Percentiles rank a stretch among this genome's conserved stretches.
Conservation (phyloP, 2,888 invertebrate species). For the Orthosia gracilis region DNA sequence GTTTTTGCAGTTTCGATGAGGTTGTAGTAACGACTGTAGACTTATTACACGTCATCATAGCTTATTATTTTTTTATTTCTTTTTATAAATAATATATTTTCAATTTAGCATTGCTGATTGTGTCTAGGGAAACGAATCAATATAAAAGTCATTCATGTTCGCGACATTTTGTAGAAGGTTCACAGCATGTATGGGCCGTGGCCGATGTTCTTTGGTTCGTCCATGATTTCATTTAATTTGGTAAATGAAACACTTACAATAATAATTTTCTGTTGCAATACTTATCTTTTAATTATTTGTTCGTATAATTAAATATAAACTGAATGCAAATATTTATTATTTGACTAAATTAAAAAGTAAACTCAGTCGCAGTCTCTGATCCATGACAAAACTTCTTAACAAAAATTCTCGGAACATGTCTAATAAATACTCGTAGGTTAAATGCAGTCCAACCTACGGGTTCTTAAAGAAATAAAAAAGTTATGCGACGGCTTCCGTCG, state of each 20-base stretch:
- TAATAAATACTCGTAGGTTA: constrained; percentile 27
- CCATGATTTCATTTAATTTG: background rate
- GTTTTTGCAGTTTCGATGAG: no score
- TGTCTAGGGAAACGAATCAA: no score
- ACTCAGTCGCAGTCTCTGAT: background rate
- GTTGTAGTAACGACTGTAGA: no score
- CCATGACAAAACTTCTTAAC: background rate
- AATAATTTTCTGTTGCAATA: background rate
- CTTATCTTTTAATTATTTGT: background rate
- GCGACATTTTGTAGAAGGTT: no score
- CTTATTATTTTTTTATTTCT: no score
- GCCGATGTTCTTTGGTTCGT: background rate
- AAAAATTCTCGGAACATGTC: constrained; percentile 21
- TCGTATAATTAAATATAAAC: background rate
- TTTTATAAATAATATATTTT: no score
- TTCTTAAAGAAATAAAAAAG: constrained; percentile 25
- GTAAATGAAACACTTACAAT: background rate
- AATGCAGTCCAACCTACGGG: constrained; percentile 29
- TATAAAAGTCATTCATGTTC: no score
- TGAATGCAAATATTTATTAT: no score
- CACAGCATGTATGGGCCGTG: no score
- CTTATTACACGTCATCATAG: no score
- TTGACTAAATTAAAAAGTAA: background rate
- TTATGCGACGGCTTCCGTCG: constrained; percentile 37
- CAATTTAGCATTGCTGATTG: no score